phyloP scores from a whole-genome alignment of 2,113 vertebrate genomes.

The Zosterops pallidus region DNA sequence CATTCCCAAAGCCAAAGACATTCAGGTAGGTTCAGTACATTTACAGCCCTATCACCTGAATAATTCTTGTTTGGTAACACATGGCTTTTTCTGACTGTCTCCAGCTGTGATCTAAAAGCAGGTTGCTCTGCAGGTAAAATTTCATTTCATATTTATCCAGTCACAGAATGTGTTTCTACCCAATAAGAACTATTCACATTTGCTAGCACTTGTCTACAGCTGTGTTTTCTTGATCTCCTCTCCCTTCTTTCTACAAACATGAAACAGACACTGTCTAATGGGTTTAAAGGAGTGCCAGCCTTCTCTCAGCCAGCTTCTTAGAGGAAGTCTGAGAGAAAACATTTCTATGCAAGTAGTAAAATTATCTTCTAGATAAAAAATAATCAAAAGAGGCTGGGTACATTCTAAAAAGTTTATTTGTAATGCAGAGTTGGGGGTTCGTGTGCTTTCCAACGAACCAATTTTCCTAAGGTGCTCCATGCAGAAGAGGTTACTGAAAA shows the following conservation, averaged over 20 bases:
- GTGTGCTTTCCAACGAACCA: background rate
- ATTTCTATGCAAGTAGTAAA: background rate
- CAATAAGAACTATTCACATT: background rate
- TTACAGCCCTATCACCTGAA: background rate
- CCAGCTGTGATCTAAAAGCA: background rate
- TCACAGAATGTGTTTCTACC: accelerated
- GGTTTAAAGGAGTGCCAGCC: background rate
- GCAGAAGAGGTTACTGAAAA: background rate
- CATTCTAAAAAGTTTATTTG: background rate
- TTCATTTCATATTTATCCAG: background rate
- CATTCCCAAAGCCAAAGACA: background rate
- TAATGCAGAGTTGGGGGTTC: accelerated
- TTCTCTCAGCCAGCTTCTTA: background rate
- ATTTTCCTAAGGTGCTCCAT: background rate
- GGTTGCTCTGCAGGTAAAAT: background rate
- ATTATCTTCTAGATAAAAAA: background rate
- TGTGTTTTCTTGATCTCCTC: background rate
- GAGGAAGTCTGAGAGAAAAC: background rate
- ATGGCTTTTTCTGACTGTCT: background rate
- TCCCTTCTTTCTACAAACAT: background rate
- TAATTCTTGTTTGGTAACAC: background rate
- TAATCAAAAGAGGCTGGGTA: background rate
- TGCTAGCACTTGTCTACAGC: background rate
- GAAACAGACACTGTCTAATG: background rate
- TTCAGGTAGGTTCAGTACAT: background rate